phyloP scores from a whole-genome alignment of 2,113 vertebrate genomes.

The Bufo gargarizans region DNA sequence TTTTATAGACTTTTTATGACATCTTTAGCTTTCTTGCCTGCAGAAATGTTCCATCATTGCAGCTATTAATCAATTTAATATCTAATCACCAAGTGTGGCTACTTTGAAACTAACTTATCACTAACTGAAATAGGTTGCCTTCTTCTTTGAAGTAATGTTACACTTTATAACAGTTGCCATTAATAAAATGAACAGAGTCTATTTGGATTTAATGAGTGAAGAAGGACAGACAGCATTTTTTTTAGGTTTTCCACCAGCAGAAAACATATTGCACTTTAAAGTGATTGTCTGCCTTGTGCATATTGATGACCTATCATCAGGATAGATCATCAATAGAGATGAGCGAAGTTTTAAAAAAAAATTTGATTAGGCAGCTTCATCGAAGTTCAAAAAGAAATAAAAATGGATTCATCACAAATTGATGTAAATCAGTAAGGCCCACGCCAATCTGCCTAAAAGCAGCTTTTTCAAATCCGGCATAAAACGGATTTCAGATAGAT shows the following conservation, averaged over 20 bases:
- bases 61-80: constrained; percentile 55
- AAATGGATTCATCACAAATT: no score
- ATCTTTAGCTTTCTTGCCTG: constrained; percentile 46
- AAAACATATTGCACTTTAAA: constrained; percentile 3
- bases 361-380: no score
- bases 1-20: constrained; percentile 47
- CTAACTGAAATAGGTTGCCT: constrained; percentile 31
- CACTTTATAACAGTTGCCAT: constrained; percentile 18
- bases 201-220: neutral
- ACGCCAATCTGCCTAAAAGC: no score
- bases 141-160: constrained; percentile 33
- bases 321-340: no score
- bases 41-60: constrained; percentile 41
- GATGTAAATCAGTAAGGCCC: no score
- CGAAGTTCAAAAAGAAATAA: no score
- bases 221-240: neutral
- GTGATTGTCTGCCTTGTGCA: no score
- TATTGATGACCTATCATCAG: no score
- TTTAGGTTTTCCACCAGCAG: neutral
- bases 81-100: constrained; percentile 34
- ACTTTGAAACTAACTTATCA: constrained; percentile 33
- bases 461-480: no score
- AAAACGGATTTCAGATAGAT: no score
- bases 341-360: no score
- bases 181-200: constrained; percentile 38